Evolutionary conservation across 2,113 vertebrate species (phyloP).

Genomic region (Chaetops frenatus): DNA sequence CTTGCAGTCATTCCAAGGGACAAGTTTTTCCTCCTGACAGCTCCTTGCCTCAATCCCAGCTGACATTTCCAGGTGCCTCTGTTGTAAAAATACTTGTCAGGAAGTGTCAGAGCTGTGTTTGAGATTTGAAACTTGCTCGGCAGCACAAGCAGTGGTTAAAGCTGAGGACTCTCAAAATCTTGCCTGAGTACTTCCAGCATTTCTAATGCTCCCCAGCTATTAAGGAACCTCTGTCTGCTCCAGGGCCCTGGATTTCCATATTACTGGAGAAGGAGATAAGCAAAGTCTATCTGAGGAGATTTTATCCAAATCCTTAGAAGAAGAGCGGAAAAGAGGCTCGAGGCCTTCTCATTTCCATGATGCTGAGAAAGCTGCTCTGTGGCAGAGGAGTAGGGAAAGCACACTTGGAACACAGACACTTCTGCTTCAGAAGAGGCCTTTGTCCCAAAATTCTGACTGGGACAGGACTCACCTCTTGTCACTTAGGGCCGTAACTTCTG

Average conservation of each 20-base stretch:
- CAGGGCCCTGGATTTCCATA: background rate
- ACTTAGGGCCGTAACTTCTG: background rate
- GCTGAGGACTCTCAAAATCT: background rate
- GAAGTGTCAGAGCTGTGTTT: background rate
- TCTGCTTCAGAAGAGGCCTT: background rate
- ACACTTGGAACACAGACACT: fast-evolving
- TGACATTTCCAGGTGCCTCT: background rate
- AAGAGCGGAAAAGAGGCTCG: background rate
- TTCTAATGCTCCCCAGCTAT: background rate
- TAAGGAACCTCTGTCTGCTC: background rate
- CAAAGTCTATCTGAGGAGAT: background rate
- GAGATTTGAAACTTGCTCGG: background rate
- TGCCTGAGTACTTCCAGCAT: background rate
- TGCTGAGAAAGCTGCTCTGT: background rate
- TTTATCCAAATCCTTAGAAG: background rate
- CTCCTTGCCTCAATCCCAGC: background rate
- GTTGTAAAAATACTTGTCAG: background rate
- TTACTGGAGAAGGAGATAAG: background rate
- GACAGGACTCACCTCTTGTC: background rate
- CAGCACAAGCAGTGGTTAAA: background rate
- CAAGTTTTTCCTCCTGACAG: background rate
- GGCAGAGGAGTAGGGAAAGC: background rate
- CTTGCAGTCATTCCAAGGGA: background rate
- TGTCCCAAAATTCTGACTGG: background rate
- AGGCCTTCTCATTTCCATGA: background rate